Evolutionary conservation across 2,113 vertebrate genomes (phyloP), one percentile per base, ranked within the genome.

Genomic region (Circaetus cinerascens): DNA sequence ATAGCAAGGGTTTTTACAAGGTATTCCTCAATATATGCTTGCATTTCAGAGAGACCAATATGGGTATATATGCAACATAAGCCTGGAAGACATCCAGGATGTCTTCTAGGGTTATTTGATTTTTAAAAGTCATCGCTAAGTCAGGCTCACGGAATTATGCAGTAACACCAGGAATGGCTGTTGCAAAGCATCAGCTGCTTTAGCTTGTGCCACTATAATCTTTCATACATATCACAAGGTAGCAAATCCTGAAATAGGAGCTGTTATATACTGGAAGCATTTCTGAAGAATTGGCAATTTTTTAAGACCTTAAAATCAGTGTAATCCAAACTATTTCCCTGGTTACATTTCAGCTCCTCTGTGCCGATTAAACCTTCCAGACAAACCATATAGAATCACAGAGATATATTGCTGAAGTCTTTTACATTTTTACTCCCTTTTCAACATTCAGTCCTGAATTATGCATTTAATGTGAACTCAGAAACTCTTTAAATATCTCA

Each of bases 401-500:
- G 62, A 84, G 53, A 90, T 64, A 94, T 48, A 80, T 14, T 46
- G 27, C 72, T 71, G 50, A 89, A 93, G 10, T 46, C 73, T 95
- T 91, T 88, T 53, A 88, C n/a, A 88, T 85, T 88, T 92, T 90
- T 73, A 87, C 76, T 93, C 77, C 43, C 48, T 74, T 94, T 95
- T 76, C 82, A 92, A 90, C 55, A 68, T 93, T 90, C 69, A 86
- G n/a, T 94, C 78, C 57, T 97, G 86, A 97, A 97, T 97, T 94
- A 98, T 97, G 82, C 90, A 97, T 97, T 90, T 84, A 96, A 84
- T 78, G 69, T 0, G 10, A 96, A 81, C 74, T 53, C 57, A 86
- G 82, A 90, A 96, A 95, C 64, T 91, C 86, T 93, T 97, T 71
- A 96, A 95, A 84, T 95, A 93, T 90, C 91, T 95, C 90, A 91